Conservation (phyloP, 2,888 invertebrate genomes). For the Synanthedon myopaeformis region DNA sequence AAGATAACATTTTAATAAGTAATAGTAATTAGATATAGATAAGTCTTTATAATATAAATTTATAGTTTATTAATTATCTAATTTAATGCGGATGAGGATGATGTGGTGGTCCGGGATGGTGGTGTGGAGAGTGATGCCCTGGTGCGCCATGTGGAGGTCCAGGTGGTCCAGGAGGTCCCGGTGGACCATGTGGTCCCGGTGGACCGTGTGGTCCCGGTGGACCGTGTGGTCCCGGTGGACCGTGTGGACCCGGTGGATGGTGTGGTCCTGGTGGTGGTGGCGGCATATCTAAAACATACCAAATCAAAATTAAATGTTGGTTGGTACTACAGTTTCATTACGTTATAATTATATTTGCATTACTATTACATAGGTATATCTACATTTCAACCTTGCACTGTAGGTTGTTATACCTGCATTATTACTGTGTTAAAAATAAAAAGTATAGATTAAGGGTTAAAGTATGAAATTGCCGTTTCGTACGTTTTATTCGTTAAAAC, state of each 20-base stretch:
- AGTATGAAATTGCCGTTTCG: too few species aligned
- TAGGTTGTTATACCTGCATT: too few species aligned
- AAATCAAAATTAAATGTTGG: neutral
- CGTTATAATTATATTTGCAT: too few species aligned
- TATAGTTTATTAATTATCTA: too few species aligned
- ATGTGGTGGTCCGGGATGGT: neutral
- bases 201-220: slow-evolving; percentile 2
- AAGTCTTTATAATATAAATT: too few species aligned
- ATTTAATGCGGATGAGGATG: neutral
- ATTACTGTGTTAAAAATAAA: too few species aligned
- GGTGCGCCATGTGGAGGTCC: slow-evolving; percentile 7
- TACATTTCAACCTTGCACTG: too few species aligned
- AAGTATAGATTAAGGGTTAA: too few species aligned
- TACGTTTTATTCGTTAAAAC: too few species aligned
- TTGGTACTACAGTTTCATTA: neutral
- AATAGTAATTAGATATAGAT: too few species aligned
- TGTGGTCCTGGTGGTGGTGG: slow-evolving; percentile 2
- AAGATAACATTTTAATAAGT: too few species aligned
- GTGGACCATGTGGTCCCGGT: slow-evolving; percentile 3
- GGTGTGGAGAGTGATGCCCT: slow-evolving; percentile 8
- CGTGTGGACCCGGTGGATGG: slow-evolving; percentile 4
- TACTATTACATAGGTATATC: too few species aligned
- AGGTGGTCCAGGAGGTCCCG: slow-evolving; percentile 3
- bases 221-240: slow-evolving; percentile 1
- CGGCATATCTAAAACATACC: slow-evolving; percentile 1